Evolutionary conservation across 92 coral and sea anemone genomes (phyloP).

Genomic region (Galaxea fascicularis): DNA sequence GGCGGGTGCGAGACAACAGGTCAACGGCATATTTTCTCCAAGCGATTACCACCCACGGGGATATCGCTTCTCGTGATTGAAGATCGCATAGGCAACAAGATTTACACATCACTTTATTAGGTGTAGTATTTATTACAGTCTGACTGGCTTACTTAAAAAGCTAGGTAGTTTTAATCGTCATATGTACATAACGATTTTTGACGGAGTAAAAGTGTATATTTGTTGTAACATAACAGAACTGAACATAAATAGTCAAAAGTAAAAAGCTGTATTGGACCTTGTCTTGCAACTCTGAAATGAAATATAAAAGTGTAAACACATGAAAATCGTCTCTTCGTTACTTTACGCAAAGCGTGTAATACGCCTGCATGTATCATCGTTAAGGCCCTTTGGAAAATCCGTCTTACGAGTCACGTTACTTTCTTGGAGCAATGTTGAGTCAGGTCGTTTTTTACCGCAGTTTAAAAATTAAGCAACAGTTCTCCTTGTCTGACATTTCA

Average conservation of each 20-base stretch:
- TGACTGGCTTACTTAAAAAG: background rate
- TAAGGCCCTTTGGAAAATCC: too few relatives aligned
- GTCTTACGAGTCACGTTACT: too few relatives aligned
- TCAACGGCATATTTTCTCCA: too few relatives aligned
- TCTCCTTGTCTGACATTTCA: too few relatives aligned
- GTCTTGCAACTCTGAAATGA: background rate
- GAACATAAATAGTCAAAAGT: background rate
- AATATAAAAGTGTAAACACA: too few relatives aligned
- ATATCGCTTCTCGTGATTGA: background rate
- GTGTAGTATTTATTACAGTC: background rate
- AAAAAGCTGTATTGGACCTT: too few relatives aligned
- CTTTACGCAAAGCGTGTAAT: background rate
- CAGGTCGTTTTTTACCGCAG: too few relatives aligned
- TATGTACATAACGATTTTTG: background rate
- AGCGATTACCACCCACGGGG: too few relatives aligned
- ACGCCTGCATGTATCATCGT: background rate
- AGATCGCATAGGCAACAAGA: background rate
- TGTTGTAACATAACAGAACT: background rate
- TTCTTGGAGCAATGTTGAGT: too few relatives aligned
- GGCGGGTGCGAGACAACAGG: too few relatives aligned
- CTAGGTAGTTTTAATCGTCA: background rate
- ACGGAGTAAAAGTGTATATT: too few relatives aligned
- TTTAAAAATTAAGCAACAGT: too few relatives aligned
- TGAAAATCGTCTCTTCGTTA: background rate
- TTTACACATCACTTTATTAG: background rate